A percentile compares a stretch with the other conserved stretches of the same genome.
Evolutionary conservation across 64 coral and sea anemone genomes (phyloP).

Genomic region (Pocillopora verrucosa): DNA sequence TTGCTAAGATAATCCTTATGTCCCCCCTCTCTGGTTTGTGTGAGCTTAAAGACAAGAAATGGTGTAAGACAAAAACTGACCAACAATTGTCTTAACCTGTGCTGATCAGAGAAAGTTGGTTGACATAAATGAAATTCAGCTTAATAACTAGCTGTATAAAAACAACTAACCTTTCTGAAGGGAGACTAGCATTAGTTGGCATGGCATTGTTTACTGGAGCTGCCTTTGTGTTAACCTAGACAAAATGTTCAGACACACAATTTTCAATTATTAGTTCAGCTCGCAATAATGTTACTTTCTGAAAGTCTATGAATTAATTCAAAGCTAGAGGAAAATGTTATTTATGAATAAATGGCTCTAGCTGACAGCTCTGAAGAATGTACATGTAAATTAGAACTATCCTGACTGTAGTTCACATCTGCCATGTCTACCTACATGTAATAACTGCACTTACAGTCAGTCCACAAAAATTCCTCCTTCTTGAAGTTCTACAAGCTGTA

Average conservation of each 20-base stretch:
- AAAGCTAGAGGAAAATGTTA: no score
- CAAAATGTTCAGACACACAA: neutral
- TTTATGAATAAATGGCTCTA: no score
- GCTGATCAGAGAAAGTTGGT: no score
- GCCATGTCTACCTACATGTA: no score
- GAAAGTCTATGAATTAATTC: no score
- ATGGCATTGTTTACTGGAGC: conserved; percentile 32
- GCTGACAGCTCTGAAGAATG: no score
- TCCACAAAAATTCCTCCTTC: conserved; percentile 97
- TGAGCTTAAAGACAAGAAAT: conserved; percentile 1
- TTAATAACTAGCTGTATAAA: neutral
- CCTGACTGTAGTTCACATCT: no score
- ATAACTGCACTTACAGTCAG: conserved; percentile 53
- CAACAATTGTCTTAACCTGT: no score
- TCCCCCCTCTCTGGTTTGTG: conserved; percentile 66
- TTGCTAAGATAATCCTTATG: conserved; percentile 74
- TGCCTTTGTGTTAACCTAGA: conserved; percentile 26
- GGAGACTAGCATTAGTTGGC: neutral
- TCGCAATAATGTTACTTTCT: no score
- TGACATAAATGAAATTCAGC: no score
- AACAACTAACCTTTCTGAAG: neutral
- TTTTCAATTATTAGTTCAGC: neutral
- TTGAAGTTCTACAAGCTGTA: conserved; percentile 88
- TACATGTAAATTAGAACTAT: no score
- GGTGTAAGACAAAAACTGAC: neutral